Evolutionary conservation across 1,140 invertebrate genomes (phyloP), one percentile per base, ranked within the genome.

Genomic region (Homalodisca vitripennis): DNA sequence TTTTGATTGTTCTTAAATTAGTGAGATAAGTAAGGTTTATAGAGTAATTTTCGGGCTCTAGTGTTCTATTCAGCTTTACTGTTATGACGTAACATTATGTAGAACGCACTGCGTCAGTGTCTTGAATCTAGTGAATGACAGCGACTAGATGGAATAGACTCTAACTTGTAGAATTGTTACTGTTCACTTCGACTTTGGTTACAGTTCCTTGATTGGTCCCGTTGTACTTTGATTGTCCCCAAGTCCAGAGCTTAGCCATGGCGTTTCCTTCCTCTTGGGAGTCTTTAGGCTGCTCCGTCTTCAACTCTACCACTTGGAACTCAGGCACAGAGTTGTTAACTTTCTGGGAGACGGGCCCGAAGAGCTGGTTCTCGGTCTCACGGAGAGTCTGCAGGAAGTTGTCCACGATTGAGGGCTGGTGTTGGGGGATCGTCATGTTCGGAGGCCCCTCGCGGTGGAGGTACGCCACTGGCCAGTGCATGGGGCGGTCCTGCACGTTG

Each of bases 401-500:
- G 30, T 70, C 73, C 20, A 73, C 72, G 6, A 71, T 67, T 3
- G 68, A 71, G 20, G 67, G 73, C 60, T 70, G 69, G 14, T 67
- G 65, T 0, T 24, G 2, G 3, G 65, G 26, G 41, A 29, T 20
- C 17, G 77, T 79, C 10, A 72, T 67, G 64, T 85, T 84, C 10
- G 86, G 87, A 17, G 88, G 88, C 20, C 83, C 82, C 73, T 85
- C 82, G 71, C 83, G 81, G 71, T 89, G 88, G 2, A 89, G 77
- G 76, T 89, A 89, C 2, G 84, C 85, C 14, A 89, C 82, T 0
- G 88, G 88, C 87, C 88, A 89, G 68, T 87, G 83, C 51, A 85
- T 78, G 2, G 84, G 80, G 67, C 70, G 76, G 13, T 75, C 74
- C 12, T 74, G 47, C 3, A 76, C 73, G 70, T 73, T 72, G 27